Evolutionary conservation across 1,140 invertebrate species (phyloP).

Genomic region (Aphaenogaster floridana): DNA sequence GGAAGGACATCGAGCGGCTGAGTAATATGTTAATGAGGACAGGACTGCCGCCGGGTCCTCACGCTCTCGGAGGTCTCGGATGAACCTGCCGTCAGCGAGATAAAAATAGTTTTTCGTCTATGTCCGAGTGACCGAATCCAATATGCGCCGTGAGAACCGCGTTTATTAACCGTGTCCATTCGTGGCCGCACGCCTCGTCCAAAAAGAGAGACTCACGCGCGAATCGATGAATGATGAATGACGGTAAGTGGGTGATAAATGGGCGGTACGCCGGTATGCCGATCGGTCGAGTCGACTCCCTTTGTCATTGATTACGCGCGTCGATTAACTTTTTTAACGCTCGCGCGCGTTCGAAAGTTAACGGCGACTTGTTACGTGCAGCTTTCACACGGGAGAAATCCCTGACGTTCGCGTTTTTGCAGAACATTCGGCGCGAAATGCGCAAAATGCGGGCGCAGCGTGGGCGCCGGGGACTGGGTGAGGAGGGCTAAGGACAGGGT

Average conservation of each 20-base stretch:
- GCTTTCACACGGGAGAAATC: conserved; percentile 24
- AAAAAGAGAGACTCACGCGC: background rate
- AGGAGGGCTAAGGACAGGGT: conserved; percentile 96
- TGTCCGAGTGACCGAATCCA: background rate
- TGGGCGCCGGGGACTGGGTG: conserved; percentile 98
- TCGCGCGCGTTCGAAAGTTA: conserved; percentile 23
- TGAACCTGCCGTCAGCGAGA: conserved; percentile 67
- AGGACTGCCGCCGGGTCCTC: conserved; percentile 63
- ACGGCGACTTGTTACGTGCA: background rate
- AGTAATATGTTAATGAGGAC: conserved; percentile 81
- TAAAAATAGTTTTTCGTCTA: conserved; percentile 67
- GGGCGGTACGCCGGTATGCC: conserved; percentile 25
- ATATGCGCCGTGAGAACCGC: conserved; percentile 6
- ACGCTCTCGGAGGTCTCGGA: conserved; percentile 68
- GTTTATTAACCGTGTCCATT: conserved; percentile 39
- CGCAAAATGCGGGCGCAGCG: conserved; percentile 96
- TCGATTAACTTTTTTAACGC: conserved; percentile 38
- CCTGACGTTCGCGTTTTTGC: conserved; percentile 79
- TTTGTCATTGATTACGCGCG: conserved; percentile 42
- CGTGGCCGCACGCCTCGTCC: background rate
- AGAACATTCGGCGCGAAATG: conserved; percentile 99
- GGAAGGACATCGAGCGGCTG: conserved; percentile 64
- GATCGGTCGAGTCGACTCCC: background rate
- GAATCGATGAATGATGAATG: conserved; percentile 52
- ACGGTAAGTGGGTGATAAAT: conserved; percentile 49